A percentile compares a stretch with the other conserved stretches of the same genome.
phyloP scores from a whole-genome alignment of 2,888 invertebrate genomes.

The Podabrus alpinus region DNA sequence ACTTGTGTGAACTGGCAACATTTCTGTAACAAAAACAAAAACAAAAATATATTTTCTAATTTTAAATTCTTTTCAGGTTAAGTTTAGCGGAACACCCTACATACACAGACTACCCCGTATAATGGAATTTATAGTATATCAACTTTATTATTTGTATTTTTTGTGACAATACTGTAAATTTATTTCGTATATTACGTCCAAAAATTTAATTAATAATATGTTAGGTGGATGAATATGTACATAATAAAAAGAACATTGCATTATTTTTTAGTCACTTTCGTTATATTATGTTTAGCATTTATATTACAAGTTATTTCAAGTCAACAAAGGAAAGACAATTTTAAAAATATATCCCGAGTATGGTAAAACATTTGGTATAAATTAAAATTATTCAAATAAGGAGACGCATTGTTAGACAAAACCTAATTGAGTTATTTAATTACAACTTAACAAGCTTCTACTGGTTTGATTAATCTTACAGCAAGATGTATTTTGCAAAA shows the following conservation, averaged over 20 bases:
- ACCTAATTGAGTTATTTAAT: slow-evolving; percentile 1
- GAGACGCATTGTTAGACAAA: slow-evolving; percentile 1
- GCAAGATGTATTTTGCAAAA: not conserved
- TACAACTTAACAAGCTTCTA: not conserved
- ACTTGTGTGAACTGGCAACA: slow-evolving; percentile 34
- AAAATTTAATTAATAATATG: slow-evolving; percentile 1
- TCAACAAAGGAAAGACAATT: not conserved
- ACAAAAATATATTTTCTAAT: not conserved
- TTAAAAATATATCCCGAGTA: not conserved
- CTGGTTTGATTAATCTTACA: not conserved
- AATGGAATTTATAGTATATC: not conserved
- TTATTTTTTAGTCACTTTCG: slow-evolving; percentile 14
- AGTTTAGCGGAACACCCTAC: not conserved
- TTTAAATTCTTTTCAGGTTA: not conserved
- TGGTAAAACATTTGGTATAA: not conserved
- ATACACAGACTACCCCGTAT: not conserved
- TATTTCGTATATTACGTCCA: not conserved
- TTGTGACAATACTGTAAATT: not conserved
- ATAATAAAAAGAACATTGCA: not conserved
- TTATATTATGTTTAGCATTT: slow-evolving; percentile 21
- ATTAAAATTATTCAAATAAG: slow-evolving; percentile 4
- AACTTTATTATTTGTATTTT: not conserved
- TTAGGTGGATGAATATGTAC: not conserved
- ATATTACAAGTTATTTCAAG: slow-evolving; percentile 17
- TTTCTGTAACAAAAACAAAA: slow-evolving; percentile 42